phyloP scores from a whole-genome alignment of 2,888 invertebrate genomes.

The Dasysyrphus tricinctus region DNA sequence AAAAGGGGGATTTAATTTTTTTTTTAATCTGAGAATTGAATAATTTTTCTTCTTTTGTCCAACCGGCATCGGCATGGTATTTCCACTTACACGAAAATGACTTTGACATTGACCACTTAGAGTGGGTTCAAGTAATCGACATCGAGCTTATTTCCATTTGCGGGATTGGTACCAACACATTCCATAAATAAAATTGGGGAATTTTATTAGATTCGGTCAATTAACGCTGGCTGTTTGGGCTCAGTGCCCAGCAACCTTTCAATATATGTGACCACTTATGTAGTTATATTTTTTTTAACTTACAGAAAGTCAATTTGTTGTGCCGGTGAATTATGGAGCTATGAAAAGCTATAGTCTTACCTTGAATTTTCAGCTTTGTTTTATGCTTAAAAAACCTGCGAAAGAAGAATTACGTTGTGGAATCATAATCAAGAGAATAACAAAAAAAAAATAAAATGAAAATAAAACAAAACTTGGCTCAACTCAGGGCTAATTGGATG shows the following conservation, averaged over 20 bases:
- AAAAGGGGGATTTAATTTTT: conserved; percentile 23
- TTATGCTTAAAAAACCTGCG: conserved; percentile 1
- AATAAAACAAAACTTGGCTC: conserved; percentile 12
- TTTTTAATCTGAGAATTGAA: conserved; percentile 45
- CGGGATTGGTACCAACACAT: conserved; percentile 8
- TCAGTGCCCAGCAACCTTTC: neutral
- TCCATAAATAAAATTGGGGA: conserved; percentile 21
- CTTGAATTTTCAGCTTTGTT: conserved; percentile 20
- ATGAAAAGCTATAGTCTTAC: neutral
- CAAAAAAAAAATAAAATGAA: conserved; percentile 10
- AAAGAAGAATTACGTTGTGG: conserved; percentile 20
- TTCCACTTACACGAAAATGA: conserved; percentile 59
- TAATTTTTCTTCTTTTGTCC: conserved; percentile 21
- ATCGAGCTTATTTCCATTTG: conserved; percentile 2
- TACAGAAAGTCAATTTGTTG: conserved; percentile 49
- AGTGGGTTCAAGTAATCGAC: conserved; percentile 43
- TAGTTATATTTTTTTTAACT: neutral
- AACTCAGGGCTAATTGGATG: conserved; percentile 49
- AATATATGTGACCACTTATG: conserved; percentile 15
- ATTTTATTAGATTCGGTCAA: conserved; percentile 45
- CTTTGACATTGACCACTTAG: conserved; percentile 72
- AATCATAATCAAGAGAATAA: neutral
- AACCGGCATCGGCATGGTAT: too few species aligned
- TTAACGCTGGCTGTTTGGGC: conserved; percentile 53
- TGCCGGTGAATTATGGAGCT: conserved; percentile 48